Conservation (phyloP, 2,113 vertebrate species). For the Corythaixoides concolor region DNA sequence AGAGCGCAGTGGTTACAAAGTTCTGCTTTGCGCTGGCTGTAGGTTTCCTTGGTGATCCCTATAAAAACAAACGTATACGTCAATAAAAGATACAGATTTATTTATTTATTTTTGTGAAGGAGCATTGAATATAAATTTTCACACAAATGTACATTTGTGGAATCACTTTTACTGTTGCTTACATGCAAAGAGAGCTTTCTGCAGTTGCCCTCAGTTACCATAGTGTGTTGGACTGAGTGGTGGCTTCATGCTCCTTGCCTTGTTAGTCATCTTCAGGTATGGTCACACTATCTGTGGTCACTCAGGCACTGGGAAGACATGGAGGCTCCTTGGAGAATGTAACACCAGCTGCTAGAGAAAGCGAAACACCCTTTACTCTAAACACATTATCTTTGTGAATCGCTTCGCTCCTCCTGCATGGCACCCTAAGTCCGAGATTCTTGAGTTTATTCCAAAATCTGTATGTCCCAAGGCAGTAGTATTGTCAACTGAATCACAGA, state of each 20-base stretch:
- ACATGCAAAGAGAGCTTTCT: neutral
- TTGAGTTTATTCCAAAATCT: neutral
- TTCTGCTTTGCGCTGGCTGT: neutral
- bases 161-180: neutral
- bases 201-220: neutral
- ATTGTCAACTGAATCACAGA: neutral
- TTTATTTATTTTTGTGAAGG: neutral
- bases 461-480: neutral
- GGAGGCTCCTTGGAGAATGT: neutral
- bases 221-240: neutral
- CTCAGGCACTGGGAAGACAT: neutral
- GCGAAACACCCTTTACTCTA: neutral
- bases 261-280: neutral
- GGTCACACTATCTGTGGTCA: neutral
- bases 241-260: neutral
- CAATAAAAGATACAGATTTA: neutral
- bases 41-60: neutral
- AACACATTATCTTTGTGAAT: neutral
- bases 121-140: neutral
- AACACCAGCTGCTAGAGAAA: neutral
- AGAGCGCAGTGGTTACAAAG: neutral
- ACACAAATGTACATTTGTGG: neutral
- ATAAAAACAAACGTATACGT: neutral
- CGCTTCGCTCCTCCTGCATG: neutral
- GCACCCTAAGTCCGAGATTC: neutral